Evolutionary conservation across 2,797 vertebrate genomes (phyloP).

Genomic region (Syngnathus rostellatus): DNA sequence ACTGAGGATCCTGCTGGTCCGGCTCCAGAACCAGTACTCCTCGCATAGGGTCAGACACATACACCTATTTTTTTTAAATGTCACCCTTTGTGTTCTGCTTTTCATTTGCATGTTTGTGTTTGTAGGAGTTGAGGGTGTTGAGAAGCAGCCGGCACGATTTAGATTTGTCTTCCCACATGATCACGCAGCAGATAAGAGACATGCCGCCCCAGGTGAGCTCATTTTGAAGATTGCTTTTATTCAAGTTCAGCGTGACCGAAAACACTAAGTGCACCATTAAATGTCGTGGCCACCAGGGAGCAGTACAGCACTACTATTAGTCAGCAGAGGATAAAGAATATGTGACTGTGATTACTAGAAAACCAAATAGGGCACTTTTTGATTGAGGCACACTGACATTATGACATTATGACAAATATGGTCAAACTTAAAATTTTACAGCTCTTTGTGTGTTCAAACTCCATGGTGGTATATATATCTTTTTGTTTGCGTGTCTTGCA

Average conservation of each 20-base stretch:
- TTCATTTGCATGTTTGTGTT: not conserved
- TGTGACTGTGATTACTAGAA: no score
- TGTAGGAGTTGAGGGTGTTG: conserved; percentile 65
- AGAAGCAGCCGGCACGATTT: conserved; percentile 56
- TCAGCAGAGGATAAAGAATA: no score
- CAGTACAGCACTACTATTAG: no score
- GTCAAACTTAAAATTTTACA: not conserved
- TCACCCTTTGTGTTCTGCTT: not conserved
- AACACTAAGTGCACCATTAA: not conserved
- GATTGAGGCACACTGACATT: not conserved
- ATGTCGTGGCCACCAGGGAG: no score
- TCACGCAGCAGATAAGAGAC: conserved; percentile 55
- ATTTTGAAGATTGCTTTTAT: not conserved
- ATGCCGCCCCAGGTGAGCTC: conserved; percentile 39
- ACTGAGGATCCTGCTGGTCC: conserved; percentile 74
- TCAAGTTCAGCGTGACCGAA: not conserved
- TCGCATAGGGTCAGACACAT: conserved; percentile 63
- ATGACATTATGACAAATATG: not conserved
- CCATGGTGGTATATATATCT: not conserved
- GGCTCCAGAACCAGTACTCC: conserved; percentile 80
- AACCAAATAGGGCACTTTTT: not conserved
- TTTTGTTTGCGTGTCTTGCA: not conserved
- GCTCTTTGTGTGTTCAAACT: not conserved
- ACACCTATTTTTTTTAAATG: not conserved
- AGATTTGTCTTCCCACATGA: conserved; percentile 42